phyloP scores from a whole-genome alignment of 2,113 vertebrate species.

The Guaruba guarouba region DNA sequence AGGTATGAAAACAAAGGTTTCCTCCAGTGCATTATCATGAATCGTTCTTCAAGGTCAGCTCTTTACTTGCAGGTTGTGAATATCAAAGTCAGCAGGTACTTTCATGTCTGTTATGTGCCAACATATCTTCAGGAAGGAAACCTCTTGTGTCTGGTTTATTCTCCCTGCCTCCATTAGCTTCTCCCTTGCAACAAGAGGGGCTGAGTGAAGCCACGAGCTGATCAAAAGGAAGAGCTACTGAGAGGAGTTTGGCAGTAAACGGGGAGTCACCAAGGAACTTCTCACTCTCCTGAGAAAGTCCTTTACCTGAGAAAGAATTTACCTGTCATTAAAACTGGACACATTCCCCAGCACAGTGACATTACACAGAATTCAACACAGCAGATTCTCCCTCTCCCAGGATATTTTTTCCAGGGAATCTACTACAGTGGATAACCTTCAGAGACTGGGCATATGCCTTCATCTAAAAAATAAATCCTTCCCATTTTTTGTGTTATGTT shows the following conservation, averaged over 20 bases:
- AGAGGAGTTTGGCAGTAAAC: neutral
- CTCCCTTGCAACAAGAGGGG: neutral
- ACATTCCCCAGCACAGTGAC: neutral
- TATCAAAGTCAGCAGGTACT: neutral
- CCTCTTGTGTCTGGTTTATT: neutral
- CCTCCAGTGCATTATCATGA: neutral
- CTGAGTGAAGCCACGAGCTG: neutral
- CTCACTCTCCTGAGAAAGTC: neutral
- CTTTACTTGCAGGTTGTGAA: neutral
- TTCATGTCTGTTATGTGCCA: neutral
- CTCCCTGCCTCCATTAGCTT: neutral
- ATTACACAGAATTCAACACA: neutral
- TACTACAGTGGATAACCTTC: neutral
- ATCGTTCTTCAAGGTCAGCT: neutral
- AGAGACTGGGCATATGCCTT: neutral
- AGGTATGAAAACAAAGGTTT: neutral
- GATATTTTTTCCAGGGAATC: neutral
- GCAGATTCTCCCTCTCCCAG: neutral
- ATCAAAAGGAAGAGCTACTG: neutral
- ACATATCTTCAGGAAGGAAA: neutral
- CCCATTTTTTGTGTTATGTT: neutral
- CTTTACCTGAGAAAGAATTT: neutral
- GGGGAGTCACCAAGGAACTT: neutral
- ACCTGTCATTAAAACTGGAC: neutral
- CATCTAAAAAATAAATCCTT: neutral